Evolutionary conservation across 2,888 invertebrate species (phyloP).

Genomic region (Papilio protenor): DNA sequence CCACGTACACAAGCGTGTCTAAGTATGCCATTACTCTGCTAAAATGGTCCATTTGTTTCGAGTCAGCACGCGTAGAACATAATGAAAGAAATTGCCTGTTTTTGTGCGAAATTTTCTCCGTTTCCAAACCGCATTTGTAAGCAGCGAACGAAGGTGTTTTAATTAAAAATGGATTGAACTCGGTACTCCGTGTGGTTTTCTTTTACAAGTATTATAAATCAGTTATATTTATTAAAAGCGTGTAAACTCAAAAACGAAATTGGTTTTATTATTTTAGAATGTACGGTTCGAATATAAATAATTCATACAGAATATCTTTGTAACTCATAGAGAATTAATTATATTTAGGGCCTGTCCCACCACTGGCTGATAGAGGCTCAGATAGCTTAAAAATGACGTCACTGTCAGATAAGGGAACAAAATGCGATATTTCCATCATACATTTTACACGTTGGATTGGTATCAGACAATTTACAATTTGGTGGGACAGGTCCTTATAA

Average conservation of each 20-base stretch:
- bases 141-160: conserved; percentile 47
- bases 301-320: not conserved
- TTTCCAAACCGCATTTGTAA: conserved; percentile 46
- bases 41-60: conserved; percentile 58
- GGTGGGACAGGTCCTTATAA: too few species aligned
- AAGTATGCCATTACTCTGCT: conserved; percentile 58
- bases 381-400: too few species aligned
- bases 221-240: not conserved
- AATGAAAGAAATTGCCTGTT: conserved; percentile 52
- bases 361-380: too few species aligned
- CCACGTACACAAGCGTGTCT: conserved; percentile 54
- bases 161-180: conserved; percentile 46
- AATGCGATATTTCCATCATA: too few species aligned
- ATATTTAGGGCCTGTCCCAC: too few species aligned
- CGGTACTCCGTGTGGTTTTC: conserved; percentile 27
- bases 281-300: not conserved
- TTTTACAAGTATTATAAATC: not conserved
- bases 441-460: too few species aligned
- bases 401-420: too few species aligned
- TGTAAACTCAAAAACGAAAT: not conserved
- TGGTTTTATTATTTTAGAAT: not conserved
- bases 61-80: conserved; percentile 54
- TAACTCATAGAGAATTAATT: not conserved
- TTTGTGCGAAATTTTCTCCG: conserved; percentile 43
- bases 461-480: too few species aligned